Evolutionary conservation across 2,888 invertebrate species (phyloP), one percentile per base, ranked within the genome.

Genomic region (Oxyteleia sp.): DNA sequence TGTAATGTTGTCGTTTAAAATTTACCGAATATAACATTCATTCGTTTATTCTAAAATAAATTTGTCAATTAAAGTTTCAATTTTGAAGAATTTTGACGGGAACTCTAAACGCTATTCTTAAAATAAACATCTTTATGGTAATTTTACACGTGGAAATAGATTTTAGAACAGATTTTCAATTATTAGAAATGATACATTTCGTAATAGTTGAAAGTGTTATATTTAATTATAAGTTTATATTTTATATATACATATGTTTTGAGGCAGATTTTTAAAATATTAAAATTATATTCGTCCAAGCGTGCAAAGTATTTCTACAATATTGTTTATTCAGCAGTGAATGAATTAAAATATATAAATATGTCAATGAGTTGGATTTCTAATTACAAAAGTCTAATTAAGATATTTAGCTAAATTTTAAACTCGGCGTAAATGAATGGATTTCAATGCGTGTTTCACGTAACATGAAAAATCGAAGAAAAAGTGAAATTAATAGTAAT

Each of bases 381-480:
- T 3, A 32, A 32, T 7, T 32, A 32, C 32, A 10, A 32, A 32
- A 10, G 1, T 32, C 32, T 32, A 32, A 32, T 32, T 32, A 32
- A 10, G 7, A 4, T 26, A 26, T 7, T 26, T 26, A 26, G 7
- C 32, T 32, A 32, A 32, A 32, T 1, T 32, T 8, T 1, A 32
- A 32, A 32, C 23, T 23, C 5, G 2, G 23, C 23, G 23, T 8
- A 8, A 8, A 10, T 32, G 32, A 32, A 32, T 32, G 32, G 10
- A 18, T 15, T 45, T 45, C 15, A 45, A 41, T 11, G 41, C 3
- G 2, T 10, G 38, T 38, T 26, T 26, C 26, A 26, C 5, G 26
- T 26, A 26, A 2, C 26, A 0, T 41, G 59, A 23, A 59, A 59
- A 41, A 13, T 59, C 29, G 32, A 61, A 29, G 16, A 29, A 45